These are phyloP conservation scores for Eurois occulta DNA, from an alignment of 2,888 invertebrate species.

Conservation along the genomic window DNA sequence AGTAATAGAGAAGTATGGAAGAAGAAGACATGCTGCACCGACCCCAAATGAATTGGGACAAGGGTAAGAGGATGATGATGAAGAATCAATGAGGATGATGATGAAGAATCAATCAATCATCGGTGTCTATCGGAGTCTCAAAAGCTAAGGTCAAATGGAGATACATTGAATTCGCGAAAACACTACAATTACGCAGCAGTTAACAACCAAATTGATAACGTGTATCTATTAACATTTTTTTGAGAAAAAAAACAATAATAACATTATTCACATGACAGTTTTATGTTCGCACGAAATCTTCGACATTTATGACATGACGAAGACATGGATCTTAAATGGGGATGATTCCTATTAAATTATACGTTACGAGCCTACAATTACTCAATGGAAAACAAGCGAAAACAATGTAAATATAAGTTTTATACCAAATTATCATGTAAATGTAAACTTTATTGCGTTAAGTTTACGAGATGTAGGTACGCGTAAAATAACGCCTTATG, in stretches of 20 bases:
- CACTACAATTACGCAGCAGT: slow-evolving; percentile 1
- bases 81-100: too few species aligned
- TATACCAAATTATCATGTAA: slow-evolving; percentile 72
- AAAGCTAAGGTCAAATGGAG: slow-evolving; percentile 21
- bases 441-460: slow-evolving; percentile 72
- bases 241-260: slow-evolving; percentile 28
- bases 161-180: neutral
- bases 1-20: too few species aligned
- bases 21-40: too few species aligned
- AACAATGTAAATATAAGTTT: slow-evolving; percentile 62
- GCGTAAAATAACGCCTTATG: slow-evolving; percentile 59
- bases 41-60: too few species aligned
- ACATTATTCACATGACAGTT: slow-evolving; percentile 22
- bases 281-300: slow-evolving; percentile 34
- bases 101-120: slow-evolving; percentile 47
- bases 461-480: slow-evolving; percentile 65
- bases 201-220: slow-evolving; percentile 23
- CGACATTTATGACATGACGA: slow-evolving; percentile 42
- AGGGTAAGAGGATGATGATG: too few species aligned
- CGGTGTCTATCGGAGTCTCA: slow-evolving; percentile 21
- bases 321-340: slow-evolving; percentile 59
- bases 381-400: slow-evolving; percentile 53
- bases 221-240: slow-evolving; percentile 9
- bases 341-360: slow-evolving; percentile 63
- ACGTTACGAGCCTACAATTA: slow-evolving; percentile 41